These are phyloP conservation scores for Acleris literana DNA, from an alignment of 2,888 invertebrate genomes.

Conservation along the genomic window DNA sequence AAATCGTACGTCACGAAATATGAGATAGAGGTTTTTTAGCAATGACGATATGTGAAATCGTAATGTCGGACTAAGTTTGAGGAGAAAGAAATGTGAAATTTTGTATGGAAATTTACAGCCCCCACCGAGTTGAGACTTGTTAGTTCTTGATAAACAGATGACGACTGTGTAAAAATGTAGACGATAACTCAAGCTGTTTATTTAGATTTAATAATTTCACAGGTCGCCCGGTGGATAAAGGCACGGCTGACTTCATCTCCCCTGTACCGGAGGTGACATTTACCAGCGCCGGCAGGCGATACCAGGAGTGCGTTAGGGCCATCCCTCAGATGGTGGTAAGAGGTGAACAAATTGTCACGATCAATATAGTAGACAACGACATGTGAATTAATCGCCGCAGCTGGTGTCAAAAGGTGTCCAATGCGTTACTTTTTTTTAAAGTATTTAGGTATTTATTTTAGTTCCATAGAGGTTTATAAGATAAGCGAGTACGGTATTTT, in stretches of 20 bases:
- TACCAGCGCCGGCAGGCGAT: constrained; percentile 83
- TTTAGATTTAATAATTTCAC: constrained; percentile 15
- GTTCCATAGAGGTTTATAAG: no score
- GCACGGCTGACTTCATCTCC: constrained; percentile 73
- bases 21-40: no score
- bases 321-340: constrained; percentile 88
- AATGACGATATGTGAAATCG: no score
- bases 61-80: no score
- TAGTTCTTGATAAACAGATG: no score
- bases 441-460: no score
- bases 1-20: no score
- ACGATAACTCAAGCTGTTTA: background rate
- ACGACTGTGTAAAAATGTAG: background rate
- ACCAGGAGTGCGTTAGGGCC: constrained; percentile 87
- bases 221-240: constrained; percentile 69
- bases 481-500: no score
- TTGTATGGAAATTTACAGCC: no score
- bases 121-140: no score
- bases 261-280: constrained; percentile 81
- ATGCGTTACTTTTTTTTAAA: background rate
- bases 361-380: constrained; percentile 65
- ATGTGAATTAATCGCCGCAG: background rate
- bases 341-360: constrained; percentile 89
- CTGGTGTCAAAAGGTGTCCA: background rate
- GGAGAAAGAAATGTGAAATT: no score